Conservation (phyloP, 2,888 invertebrate species). For the Xanthia togata region DNA sequence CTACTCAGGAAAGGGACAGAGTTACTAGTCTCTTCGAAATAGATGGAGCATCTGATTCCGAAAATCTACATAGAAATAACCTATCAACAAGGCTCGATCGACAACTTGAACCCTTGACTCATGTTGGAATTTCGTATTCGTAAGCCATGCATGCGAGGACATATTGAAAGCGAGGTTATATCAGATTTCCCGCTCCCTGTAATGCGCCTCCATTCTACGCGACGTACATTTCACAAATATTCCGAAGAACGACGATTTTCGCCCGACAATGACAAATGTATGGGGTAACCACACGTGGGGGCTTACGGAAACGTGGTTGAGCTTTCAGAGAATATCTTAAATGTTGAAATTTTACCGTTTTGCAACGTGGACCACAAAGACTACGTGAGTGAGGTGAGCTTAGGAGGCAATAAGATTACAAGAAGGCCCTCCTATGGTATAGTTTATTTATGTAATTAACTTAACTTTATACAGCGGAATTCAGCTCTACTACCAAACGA, state of each 20-base stretch:
- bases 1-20: not conserved
- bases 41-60: conserved; percentile 31
- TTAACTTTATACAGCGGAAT: not conserved
- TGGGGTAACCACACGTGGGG: conserved; percentile 44
- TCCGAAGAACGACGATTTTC: conserved; percentile 54
- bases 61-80: conserved; percentile 56
- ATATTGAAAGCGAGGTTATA: conserved; percentile 60
- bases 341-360: conserved; percentile 31
- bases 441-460: not conserved
- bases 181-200: conserved; percentile 57
- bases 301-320: conserved; percentile 20
- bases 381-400: conserved; percentile 13
- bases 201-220: conserved; percentile 49
- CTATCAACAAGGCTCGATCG: conserved; percentile 33
- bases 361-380: conserved; percentile 18
- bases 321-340: conserved; percentile 14
- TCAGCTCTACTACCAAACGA: not conserved
- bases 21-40: conserved; percentile 18
- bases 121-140: conserved; percentile 54
- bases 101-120: conserved; percentile 31
- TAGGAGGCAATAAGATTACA: conserved; percentile 7
- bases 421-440: not conserved
- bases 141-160: conserved; percentile 39
- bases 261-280: conserved; percentile 61
- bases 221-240: conserved; percentile 59